Percentiles rank a stretch among this genome's conserved stretches.
Conservation (phyloP, 2,113 vertebrate genomes). For the Colossoma macropomum region DNA sequence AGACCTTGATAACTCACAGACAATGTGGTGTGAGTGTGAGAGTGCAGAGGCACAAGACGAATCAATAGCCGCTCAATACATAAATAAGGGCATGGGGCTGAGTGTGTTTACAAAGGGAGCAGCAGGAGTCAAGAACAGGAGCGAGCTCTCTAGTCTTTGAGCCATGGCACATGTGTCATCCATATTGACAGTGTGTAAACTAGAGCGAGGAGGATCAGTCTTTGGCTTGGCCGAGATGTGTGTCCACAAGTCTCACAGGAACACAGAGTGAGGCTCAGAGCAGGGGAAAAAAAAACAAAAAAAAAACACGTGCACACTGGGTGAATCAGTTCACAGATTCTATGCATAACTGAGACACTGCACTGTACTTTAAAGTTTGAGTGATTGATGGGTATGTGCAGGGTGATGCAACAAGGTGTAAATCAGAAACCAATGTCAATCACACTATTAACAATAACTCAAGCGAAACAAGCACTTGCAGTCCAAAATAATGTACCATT, state of each 20-base stretch:
- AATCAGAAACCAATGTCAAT: conserved; percentile 11
- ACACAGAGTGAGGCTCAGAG: neutral
- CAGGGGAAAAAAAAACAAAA: neutral
- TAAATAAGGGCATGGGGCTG: conserved; percentile 49
- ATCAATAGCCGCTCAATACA: conserved; percentile 53
- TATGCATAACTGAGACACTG: neutral
- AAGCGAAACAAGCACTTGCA: neutral
- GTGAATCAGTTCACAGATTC: neutral
- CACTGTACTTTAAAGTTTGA: neutral
- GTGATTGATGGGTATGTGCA: neutral
- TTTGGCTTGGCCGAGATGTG: neutral
- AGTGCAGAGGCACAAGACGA: conserved; percentile 35
- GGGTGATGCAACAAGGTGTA: conserved; percentile 35
- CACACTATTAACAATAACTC: neutral
- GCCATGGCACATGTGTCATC: conserved; percentile 15
- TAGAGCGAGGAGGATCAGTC: conserved; percentile 24
- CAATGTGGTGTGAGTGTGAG: conserved; percentile 16
- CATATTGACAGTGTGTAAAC: conserved; percentile 33
- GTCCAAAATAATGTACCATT: neutral
- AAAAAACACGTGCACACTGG: neutral
- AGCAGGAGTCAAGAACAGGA: conserved; percentile 32
- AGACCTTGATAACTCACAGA: conserved; percentile 39
- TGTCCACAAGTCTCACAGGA: conserved; percentile 9
- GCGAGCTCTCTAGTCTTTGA: conserved; percentile 22
- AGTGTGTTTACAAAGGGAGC: conserved; percentile 47